phyloP scores from a whole-genome alignment of 2,888 invertebrate species.

The Lissonota sp. region DNA sequence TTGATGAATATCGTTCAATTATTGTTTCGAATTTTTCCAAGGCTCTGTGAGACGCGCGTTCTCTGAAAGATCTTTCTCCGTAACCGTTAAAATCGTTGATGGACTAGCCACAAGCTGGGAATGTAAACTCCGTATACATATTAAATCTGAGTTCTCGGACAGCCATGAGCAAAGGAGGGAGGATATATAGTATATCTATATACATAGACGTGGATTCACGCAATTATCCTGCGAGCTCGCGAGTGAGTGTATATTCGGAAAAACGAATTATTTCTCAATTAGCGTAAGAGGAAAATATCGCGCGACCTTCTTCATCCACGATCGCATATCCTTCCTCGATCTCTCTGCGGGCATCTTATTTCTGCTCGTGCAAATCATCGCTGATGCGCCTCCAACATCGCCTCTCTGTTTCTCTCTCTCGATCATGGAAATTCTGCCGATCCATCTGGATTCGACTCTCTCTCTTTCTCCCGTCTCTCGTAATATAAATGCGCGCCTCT shows the following conservation, averaged over 20 bases:
- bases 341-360: conserved; percentile 20
- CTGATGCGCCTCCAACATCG: conserved; percentile 20
- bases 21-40: too few species aligned
- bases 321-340: conserved; percentile 14
- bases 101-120: conserved; percentile 55
- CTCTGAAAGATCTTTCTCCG: conserved; percentile 54
- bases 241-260: conserved; percentile 55
- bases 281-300: conserved; percentile 56
- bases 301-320: conserved; percentile 38
- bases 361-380: conserved; percentile 16
- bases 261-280: conserved; percentile 68
- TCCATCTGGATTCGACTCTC: conserved; percentile 35
- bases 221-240: conserved; percentile 52
- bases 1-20: too few species aligned
- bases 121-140: conserved; percentile 34
- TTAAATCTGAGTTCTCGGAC: not conserved
- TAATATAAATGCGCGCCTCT: conserved; percentile 21
- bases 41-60: conserved; percentile 13
- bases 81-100: conserved; percentile 67
- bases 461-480: not conserved
- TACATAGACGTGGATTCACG: conserved; percentile 51
- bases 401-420: not conserved
- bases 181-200: not conserved
- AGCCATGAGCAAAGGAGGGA: not conserved
- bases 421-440: not conserved